Percentiles rank a stretch among this genome's conserved stretches.
Evolutionary conservation across 2,888 invertebrate species (phyloP).

Genomic region (Hecatera dysodea): DNA sequence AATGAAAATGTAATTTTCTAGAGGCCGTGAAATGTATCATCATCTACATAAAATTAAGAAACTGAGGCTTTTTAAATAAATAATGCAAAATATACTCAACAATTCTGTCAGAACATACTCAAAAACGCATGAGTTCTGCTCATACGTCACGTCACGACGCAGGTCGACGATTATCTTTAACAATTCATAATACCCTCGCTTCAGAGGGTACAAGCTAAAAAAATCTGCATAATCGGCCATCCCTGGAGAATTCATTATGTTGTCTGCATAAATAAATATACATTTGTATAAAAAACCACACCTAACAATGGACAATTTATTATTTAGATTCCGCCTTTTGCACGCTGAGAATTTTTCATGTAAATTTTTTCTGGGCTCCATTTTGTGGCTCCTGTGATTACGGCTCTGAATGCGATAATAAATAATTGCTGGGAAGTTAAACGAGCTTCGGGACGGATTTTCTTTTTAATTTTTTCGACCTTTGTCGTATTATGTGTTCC

Average conservation of each 20-base stretch:
- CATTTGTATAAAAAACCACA: constrained; percentile 79
- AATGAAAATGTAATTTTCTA: neutral
- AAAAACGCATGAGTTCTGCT: constrained; percentile 38
- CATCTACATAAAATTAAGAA: neutral
- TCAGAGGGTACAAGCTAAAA: constrained; percentile 70
- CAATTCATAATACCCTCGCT: constrained; percentile 70
- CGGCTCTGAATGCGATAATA: constrained; percentile 71
- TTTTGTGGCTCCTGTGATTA: constrained; percentile 78
- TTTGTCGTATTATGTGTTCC: constrained; percentile 59
- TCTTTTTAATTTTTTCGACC: constrained; percentile 60
- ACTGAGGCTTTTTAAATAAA: constrained; percentile 15
- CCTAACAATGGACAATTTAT: constrained; percentile 89
- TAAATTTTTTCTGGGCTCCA: constrained; percentile 78
- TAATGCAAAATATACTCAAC: constrained; percentile 27
- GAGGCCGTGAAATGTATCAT: neutral
- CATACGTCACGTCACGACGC: constrained; percentile 28
- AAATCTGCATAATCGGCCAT: constrained; percentile 83
- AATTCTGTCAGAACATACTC: constrained; percentile 42
- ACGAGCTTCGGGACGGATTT: constrained; percentile 59
- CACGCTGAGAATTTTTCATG: constrained; percentile 82
- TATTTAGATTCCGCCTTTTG: constrained; percentile 86
- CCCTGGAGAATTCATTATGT: constrained; percentile 86
- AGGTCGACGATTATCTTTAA: constrained; percentile 58
- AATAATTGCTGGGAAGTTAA: constrained; percentile 71
- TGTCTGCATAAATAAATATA: constrained; percentile 87